Conservation (phyloP, 2,113 vertebrate genomes). For the Semnopithecus entellus region DNA sequence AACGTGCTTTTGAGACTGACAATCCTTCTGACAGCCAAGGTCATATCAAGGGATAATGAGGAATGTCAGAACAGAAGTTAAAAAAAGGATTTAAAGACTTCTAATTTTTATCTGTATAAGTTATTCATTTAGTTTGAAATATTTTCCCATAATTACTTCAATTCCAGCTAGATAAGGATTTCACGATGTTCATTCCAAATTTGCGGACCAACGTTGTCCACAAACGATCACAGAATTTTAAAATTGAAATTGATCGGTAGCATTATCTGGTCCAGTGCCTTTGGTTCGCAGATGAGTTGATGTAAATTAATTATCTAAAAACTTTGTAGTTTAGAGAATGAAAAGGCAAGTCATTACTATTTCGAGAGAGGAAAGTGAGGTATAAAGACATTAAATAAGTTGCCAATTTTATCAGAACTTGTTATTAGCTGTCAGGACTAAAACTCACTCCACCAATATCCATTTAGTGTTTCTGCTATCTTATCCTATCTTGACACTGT, state of each 20-base stretch:
- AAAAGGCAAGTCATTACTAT: slow-evolving; percentile 16
- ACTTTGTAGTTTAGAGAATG: not conserved
- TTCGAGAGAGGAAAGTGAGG: not conserved
- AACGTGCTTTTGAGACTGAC: not conserved
- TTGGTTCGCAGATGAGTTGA: slow-evolving; percentile 27
- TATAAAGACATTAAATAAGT: not conserved
- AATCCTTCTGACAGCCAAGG: not conserved
- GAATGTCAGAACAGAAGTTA: not conserved
- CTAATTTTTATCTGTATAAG: slow-evolving; percentile 20
- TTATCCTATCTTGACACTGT: not conserved
- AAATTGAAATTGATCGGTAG: slow-evolving; percentile 37
- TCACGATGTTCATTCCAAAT: not conserved
- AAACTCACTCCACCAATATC: not conserved
- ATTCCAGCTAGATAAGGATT: not conserved
- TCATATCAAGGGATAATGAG: not conserved
- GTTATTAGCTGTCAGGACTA: not conserved
- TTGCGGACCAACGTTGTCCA: not conserved
- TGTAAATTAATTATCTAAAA: slow-evolving; percentile 65
- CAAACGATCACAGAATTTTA: not conserved
- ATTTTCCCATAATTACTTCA: not conserved
- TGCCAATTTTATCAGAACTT: not conserved
- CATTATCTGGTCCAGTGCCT: slow-evolving; percentile 51
- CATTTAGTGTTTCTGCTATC: not conserved
- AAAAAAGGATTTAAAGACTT: not conserved
- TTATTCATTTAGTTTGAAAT: not conserved